These are phyloP conservation scores for Temnothorax ravouxi DNA, from an alignment of 2,888 invertebrate species.

Conservation along the genomic window DNA sequence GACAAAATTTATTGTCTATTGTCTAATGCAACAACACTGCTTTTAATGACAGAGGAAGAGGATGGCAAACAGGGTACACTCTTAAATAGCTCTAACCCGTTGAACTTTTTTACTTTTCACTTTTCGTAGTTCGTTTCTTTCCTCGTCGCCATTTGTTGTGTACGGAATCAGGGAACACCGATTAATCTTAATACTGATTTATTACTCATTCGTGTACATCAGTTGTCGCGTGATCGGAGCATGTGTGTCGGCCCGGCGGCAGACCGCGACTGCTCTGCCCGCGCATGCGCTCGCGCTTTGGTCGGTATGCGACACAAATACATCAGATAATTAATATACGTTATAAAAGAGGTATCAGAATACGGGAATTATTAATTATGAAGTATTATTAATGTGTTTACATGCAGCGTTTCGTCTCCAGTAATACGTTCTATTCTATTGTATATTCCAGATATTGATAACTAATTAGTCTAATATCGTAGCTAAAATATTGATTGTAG, in stretches of 20 bases:
- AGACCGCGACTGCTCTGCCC: too few species aligned
- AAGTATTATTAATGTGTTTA: constrained; percentile 12
- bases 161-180: too few species aligned
- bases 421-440: not conserved
- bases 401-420: not conserved
- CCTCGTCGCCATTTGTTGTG: too few species aligned
- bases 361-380: not conserved
- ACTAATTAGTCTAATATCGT: not conserved
- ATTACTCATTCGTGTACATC: too few species aligned
- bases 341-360: not conserved
- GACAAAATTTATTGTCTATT: not conserved
- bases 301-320: not conserved
- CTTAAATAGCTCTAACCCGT: constrained; percentile 79
- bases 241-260: too few species aligned
- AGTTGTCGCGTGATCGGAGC: too few species aligned
- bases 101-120: too few species aligned
- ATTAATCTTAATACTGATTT: too few species aligned
- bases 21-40: not conserved
- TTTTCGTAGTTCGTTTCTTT: too few species aligned
- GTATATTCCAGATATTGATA: not conserved
- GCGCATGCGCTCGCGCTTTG: too few species aligned
- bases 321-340: not conserved
- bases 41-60: constrained; percentile 1
- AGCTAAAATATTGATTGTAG: not conserved
- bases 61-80: constrained; percentile 57